Base-by-base conservation (phyloP, 2,113 vertebrate species). In the Nicator chloris region DNA sequence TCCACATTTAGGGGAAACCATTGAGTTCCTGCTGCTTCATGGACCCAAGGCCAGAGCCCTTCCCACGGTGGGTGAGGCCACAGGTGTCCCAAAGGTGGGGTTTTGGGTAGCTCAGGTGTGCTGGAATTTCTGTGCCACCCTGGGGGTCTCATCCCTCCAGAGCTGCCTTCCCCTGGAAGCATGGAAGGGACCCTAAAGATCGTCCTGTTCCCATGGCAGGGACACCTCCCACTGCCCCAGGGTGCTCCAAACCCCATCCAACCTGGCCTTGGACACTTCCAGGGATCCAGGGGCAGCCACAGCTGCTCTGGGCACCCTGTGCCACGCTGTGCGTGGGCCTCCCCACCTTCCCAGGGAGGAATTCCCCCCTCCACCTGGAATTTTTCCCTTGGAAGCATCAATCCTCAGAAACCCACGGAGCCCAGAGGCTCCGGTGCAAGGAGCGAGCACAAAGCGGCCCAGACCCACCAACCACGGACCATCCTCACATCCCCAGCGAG, bases 401-500 rank as follows among this genome's bases (percentile, higher is more conserved):
- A 1, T 3, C 30, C 6, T 31, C 56, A 44, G 49, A n/a, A 40
- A 1, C 24, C 45, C 57, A 0, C 6, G 0, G 63, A 64, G 17
- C 39, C 35, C 37, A 1, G 15, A 0, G 7, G 27, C 75, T 78
- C 60, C 50, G 3, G 40, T 0, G 3, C 75, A 1, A 11, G 26
- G 30, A 15, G 31, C 1, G 8, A 56, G 28, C 9, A 1, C 4
- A 21, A 24, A 9, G 9, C 71, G 4, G 5, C 12, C 69, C 22
- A 10, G 9, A 6, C 33, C 27, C 22, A 5, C 2, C 27, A 30
- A 1, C 2, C 1, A 0, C 0, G 0, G 24, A 3, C 4, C 57
- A 4, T 9, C 35, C 33, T 1, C 8, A 2, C 3, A 4, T 20
- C 64, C 77, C 47, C 0, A 2, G 44, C 15, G 2, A 23, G 70